phyloP scores from a whole-genome alignment of 2,888 invertebrate species.

The Eristalinus aeneus region DNA sequence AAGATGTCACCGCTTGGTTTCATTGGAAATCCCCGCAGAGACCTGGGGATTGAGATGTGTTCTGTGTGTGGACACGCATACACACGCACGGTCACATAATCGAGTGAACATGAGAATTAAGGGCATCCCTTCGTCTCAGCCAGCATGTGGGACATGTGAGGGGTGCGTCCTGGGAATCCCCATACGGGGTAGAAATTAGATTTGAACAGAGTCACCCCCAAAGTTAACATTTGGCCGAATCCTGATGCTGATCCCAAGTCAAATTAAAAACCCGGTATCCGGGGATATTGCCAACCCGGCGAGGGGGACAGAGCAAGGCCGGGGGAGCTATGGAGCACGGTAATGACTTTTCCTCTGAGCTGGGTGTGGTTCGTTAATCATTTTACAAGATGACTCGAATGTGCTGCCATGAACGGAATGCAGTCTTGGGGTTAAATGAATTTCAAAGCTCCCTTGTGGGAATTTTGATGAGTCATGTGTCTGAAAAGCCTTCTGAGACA shows the following conservation, averaged over 20 bases:
- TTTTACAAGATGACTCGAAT: neutral
- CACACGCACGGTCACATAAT: constrained; percentile 20
- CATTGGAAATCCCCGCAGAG: constrained; percentile 33
- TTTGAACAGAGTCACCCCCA: constrained; percentile 12
- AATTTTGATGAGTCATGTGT: neutral
- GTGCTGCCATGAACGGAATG: neutral
- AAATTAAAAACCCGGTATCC: constrained; percentile 41
- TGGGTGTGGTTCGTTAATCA: constrained; percentile 10
- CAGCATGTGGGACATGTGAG: constrained; percentile 12
- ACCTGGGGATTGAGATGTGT: neutral
- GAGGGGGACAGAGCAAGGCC: too few relatives aligned
- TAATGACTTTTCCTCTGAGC: constrained; percentile 1
- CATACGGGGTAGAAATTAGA: constrained; percentile 48
- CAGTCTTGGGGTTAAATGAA: neutral
- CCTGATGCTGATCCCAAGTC: constrained; percentile 32
- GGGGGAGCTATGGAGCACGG: neutral
- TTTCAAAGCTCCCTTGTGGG: neutral
- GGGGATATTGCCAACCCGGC: neutral
- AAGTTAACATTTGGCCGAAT: constrained; percentile 14
- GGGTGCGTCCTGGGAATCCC: constrained; percentile 26
- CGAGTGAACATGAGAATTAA: constrained; percentile 42
- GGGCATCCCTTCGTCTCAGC: neutral
- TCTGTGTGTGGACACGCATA: constrained; percentile 22
- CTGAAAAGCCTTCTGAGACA: neutral
- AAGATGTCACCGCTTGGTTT: constrained; percentile 23